Conservation (phyloP, 2,113 vertebrate genomes). For the Seriola rivoliana region DNA sequence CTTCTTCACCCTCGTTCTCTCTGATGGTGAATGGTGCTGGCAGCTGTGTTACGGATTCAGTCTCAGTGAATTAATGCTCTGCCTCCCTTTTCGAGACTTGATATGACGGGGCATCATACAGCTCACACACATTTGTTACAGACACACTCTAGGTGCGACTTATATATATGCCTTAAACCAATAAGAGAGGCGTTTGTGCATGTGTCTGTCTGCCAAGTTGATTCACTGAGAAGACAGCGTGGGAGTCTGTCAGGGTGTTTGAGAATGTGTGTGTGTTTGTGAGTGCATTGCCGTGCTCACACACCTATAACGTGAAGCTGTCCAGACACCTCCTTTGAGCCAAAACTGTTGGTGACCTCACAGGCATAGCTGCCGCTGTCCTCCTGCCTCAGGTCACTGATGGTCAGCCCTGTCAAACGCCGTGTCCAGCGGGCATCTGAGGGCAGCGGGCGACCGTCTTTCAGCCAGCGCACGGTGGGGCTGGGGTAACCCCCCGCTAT, state of each 20-base stretch:
- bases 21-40: constrained; percentile 74
- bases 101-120: constrained; percentile 68
- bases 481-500: constrained; percentile 95
- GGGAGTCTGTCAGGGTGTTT: constrained; percentile 62
- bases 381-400: constrained; percentile 93
- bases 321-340: constrained; percentile 95
- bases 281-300: constrained; percentile 32
- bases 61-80: constrained; percentile 69
- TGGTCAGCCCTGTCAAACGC: constrained; percentile 92
- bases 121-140: constrained; percentile 70
- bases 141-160: constrained; percentile 66
- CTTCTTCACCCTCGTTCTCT: constrained; percentile 56
- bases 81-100: constrained; percentile 66
- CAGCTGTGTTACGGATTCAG: constrained; percentile 74
- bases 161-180: constrained; percentile 64
- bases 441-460: constrained; percentile 94
- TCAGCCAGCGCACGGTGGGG: constrained; percentile 96
- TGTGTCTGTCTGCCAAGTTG: constrained; percentile 51
- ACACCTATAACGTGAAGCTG: constrained; percentile 93
- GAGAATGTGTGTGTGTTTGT: constrained; percentile 21
- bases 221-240: constrained; percentile 54
- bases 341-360: constrained; percentile 98
- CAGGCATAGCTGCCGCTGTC: constrained; percentile 97
- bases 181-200: constrained; percentile 49
- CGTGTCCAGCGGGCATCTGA: constrained; percentile 94